A percentile compares a stretch with the other conserved stretches of the same genome.
These are phyloP conservation scores for Thermophis baileyi DNA, from an alignment of 2,113 vertebrate species.

Conservation along the genomic window DNA sequence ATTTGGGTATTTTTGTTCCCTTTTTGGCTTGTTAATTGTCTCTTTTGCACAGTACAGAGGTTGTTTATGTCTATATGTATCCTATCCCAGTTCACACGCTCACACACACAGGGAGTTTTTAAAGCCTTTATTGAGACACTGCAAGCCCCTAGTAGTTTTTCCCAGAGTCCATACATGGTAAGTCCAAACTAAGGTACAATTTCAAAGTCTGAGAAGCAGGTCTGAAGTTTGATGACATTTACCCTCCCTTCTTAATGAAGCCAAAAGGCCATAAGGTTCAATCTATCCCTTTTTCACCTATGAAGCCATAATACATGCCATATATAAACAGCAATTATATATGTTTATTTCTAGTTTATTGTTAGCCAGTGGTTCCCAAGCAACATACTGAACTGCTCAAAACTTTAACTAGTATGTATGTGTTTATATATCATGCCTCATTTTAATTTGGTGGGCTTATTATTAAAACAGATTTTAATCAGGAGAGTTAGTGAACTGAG, in stretches of 20 bases:
- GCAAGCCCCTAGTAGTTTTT: too few relatives aligned
- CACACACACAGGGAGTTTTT: too few relatives aligned
- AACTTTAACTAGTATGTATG: constrained; percentile 34
- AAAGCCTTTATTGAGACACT: too few relatives aligned
- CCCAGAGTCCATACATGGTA: too few relatives aligned
- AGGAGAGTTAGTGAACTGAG: constrained; percentile 64
- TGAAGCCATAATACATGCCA: not conserved
- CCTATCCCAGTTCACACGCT: too few relatives aligned
- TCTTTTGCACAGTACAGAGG: too few relatives aligned
- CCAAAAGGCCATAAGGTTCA: not conserved
- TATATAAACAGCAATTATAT: not conserved
- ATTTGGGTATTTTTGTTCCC: too few relatives aligned
- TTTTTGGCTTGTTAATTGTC: too few relatives aligned
- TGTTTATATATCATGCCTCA: constrained; percentile 39
- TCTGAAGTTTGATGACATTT: not conserved
- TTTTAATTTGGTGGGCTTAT: constrained; percentile 61
- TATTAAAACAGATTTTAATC: constrained; percentile 66
- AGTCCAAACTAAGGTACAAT: too few relatives aligned
- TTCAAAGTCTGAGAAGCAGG: too few relatives aligned
- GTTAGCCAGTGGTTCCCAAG: constrained; percentile 9
- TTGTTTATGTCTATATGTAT: too few relatives aligned
- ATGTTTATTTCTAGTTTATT: constrained; percentile 1
- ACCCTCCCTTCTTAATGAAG: not conserved
- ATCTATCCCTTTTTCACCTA: not conserved
- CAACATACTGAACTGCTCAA: constrained; percentile 38